These are phyloP conservation scores for Pipistrellus nathusii DNA, from an alignment of 2,797 vertebrate species.

Conservation along the genomic window DNA sequence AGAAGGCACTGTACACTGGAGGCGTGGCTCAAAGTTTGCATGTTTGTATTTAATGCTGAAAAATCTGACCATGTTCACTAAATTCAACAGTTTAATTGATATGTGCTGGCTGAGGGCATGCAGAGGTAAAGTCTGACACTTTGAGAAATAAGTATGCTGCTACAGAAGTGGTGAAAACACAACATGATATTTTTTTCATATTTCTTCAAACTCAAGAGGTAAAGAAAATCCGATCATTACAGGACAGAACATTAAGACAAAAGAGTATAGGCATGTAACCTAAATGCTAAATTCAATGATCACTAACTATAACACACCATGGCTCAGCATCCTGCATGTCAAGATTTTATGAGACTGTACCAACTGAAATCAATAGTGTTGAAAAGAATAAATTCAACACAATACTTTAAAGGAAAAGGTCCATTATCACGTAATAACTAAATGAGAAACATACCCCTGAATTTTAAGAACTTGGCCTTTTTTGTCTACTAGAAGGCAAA, in stretches of 20 bases:
- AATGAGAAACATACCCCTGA: conserved; percentile 41
- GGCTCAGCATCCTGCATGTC: not conserved
- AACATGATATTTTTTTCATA: not conserved
- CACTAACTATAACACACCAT: not conserved
- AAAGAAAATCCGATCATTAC: conserved; percentile 55
- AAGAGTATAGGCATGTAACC: not conserved
- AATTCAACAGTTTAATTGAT: not conserved
- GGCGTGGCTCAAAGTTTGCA: not conserved
- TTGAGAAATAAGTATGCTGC: conserved; percentile 44
- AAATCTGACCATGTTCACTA: not conserved
- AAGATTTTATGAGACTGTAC: conserved; percentile 38
- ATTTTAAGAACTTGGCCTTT: conserved; percentile 59
- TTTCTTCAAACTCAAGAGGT: conserved; percentile 50
- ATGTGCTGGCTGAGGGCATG: not conserved
- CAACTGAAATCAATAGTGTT: conserved; percentile 41
- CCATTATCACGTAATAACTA: conserved; percentile 64
- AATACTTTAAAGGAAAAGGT: conserved; percentile 60
- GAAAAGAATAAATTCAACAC: conserved; percentile 51
- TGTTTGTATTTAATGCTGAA: conserved; percentile 24
- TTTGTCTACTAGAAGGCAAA: conserved; percentile 18
- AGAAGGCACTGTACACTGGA: not conserved
- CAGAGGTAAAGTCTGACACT: not conserved
- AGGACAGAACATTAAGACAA: conserved; percentile 69
- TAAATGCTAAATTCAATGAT: conserved; percentile 68
- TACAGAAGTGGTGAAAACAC: not conserved